Percentiles rank a stretch among this genome's conserved stretches.
Evolutionary conservation across 1,140 invertebrate species (phyloP).

Genomic region (Drosophila sproati): DNA sequence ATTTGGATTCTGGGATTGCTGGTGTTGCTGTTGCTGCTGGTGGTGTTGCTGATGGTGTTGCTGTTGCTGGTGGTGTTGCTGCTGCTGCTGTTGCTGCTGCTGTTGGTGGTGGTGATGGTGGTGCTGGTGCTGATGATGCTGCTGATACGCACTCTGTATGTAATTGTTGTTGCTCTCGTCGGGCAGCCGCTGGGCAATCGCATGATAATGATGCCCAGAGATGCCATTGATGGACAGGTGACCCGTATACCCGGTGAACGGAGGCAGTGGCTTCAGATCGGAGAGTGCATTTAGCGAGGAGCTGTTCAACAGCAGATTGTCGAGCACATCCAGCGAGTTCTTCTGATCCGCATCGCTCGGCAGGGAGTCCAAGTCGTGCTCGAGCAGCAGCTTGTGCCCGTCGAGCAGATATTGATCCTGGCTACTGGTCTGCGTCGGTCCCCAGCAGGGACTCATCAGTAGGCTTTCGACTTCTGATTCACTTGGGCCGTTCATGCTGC

Average conservation of each 20-base stretch:
- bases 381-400: constrained; percentile 83
- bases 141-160: constrained; percentile 86
- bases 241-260: constrained; percentile 93
- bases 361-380: constrained; percentile 83
- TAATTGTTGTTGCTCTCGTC: constrained; percentile 89
- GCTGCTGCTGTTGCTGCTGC: constrained; percentile 56
- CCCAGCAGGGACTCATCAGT: constrained; percentile 84
- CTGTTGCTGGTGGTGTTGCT: constrained; percentile 37
- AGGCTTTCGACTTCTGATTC: constrained; percentile 85
- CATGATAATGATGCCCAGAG: constrained; percentile 93
- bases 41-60: background rate
- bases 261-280: constrained; percentile 93
- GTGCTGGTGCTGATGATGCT: constrained; percentile 32
- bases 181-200: constrained; percentile 89
- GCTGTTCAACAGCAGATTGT: constrained; percentile 88
- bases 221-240: constrained; percentile 93
- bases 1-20: constrained; percentile 62
- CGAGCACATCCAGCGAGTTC: constrained; percentile 87
- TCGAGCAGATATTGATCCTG: constrained; percentile 84
- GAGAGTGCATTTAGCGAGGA: constrained; percentile 88
- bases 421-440: constrained; percentile 78
- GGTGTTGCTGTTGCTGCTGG: constrained; percentile 37
- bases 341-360: constrained; percentile 85
- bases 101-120: constrained; percentile 45
- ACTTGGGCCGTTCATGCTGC: constrained; percentile 85